Conservation (phyloP, 2,797 vertebrate species). For the Pseudochirops corinnae region DNA sequence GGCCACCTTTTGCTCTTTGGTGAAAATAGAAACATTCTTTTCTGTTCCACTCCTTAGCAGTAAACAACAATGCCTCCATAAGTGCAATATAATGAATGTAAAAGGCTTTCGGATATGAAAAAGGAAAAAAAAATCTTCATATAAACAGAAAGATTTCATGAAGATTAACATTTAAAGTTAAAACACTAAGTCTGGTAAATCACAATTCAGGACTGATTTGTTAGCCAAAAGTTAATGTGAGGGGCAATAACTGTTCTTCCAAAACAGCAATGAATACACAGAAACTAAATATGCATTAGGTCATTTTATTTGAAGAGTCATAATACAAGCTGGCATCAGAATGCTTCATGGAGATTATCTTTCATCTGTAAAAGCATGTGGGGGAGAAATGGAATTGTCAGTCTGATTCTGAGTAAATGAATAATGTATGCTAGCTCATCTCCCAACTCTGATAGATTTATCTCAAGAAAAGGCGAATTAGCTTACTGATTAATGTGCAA, state of each 20-base stretch:
- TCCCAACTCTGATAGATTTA: conserved; percentile 69
- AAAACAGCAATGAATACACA: conserved; percentile 48
- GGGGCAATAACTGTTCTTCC: conserved; percentile 44
- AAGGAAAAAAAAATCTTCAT: conserved; percentile 27
- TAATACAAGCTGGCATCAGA: conserved; percentile 64
- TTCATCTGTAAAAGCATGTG: conserved; percentile 67
- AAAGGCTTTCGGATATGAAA: conserved; percentile 7
- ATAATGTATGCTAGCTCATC: conserved; percentile 69
- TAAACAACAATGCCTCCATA: conserved; percentile 22
- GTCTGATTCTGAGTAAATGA: conserved; percentile 59
- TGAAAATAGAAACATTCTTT: neutral
- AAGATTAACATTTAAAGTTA: conserved; percentile 59
- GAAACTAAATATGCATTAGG: conserved; percentile 71
- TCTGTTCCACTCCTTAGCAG: conserved; percentile 42
- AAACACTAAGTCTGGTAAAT: conserved; percentile 20
- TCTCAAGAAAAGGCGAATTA: conserved; percentile 71
- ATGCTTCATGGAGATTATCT: conserved; percentile 58
- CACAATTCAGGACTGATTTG: conserved; percentile 56
- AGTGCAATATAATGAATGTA: conserved; percentile 39
- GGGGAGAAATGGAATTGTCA: conserved; percentile 56
- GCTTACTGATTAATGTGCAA: conserved; percentile 61
- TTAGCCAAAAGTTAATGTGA: conserved; percentile 57
- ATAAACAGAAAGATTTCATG: conserved; percentile 52
- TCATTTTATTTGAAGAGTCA: conserved; percentile 62
- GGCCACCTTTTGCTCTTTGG: neutral